Percentiles rank a stretch among this genome's conserved stretches.
Conservation (phyloP, 1,140 invertebrate genomes). For the Vollenhovia emeryi region DNA sequence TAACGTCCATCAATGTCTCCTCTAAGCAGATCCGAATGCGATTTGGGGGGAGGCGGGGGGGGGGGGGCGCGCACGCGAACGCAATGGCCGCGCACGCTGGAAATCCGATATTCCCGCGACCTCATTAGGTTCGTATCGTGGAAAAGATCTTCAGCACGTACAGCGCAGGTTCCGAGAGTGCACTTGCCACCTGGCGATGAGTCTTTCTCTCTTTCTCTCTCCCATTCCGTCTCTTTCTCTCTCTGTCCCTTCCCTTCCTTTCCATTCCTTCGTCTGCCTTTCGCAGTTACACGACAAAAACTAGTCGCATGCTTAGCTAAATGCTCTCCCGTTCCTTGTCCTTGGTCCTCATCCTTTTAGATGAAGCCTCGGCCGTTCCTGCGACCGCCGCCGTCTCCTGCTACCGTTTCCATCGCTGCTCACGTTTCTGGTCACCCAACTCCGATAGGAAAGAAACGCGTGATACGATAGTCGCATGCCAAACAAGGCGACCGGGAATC, state of each 20-base stretch:
- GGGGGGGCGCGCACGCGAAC: background rate
- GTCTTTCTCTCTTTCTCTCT: slow-evolving; percentile 54
- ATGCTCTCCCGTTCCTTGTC: slow-evolving; percentile 77
- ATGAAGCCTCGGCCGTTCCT: slow-evolving; percentile 56
- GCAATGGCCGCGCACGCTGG: slow-evolving; percentile 43
- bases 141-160: slow-evolving; percentile 72
- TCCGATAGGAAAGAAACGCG: slow-evolving; percentile 11
- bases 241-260: slow-evolving; percentile 5
- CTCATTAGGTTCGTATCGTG: slow-evolving; percentile 73
- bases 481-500: slow-evolving; percentile 14
- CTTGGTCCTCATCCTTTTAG: slow-evolving; percentile 74
- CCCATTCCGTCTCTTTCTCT: background rate
- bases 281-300: slow-evolving; percentile 81
- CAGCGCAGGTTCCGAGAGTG: slow-evolving; percentile 69
- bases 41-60: background rate
- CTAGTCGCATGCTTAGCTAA: slow-evolving; percentile 84
- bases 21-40: background rate
- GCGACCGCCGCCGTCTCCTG: slow-evolving; percentile 18
- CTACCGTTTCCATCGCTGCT: slow-evolving; percentile 27
- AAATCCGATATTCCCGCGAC: slow-evolving; percentile 70
- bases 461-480: background rate
- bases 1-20: background rate
- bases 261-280: slow-evolving; percentile 63
- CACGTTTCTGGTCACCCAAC: slow-evolving; percentile 54
- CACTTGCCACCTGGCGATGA: slow-evolving; percentile 80